phyloP scores from a whole-genome alignment of 2,888 invertebrate species.

The Auanema sp. region DNA sequence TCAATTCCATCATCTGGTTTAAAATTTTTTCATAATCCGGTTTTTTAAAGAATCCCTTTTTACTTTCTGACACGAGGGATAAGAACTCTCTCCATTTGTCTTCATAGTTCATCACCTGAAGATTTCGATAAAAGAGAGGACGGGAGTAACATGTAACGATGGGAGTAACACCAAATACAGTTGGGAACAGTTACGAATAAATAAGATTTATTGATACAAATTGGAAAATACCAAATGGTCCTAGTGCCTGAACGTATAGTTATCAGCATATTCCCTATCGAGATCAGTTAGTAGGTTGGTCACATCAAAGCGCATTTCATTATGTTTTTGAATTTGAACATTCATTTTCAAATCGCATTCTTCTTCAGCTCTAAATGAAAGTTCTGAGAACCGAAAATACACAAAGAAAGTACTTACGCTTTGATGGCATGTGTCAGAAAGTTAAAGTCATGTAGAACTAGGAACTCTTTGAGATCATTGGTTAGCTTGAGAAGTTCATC shows the following conservation, averaged over 20 bases:
- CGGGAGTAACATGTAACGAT: no score
- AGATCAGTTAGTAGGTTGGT: conserved; percentile 44
- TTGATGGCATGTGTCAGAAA: conserved; percentile 91
- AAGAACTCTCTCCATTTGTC: no score
- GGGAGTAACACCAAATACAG: no score
- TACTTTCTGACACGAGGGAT: no score
- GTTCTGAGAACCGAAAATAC: background rate
- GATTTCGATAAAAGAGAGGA: no score
- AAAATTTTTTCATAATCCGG: no score
- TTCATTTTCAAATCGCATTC: conserved; percentile 38
- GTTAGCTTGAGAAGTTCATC: conserved; percentile 95
- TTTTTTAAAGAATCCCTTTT: no score
- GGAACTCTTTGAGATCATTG: conserved; percentile 94
- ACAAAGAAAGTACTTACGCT: conserved; percentile 21
- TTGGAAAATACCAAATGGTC: conserved; percentile 1
- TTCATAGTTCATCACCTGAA: no score
- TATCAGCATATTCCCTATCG: conserved; percentile 40
- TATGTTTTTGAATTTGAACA: conserved; percentile 31
- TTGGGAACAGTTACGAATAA: no score
- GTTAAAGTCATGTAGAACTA: conserved; percentile 95
- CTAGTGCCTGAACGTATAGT: conserved; percentile 31
- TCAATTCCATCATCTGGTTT: no score
- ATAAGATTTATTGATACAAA: background rate
- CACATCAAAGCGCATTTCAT: conserved; percentile 37
- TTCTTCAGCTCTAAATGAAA: conserved; percentile 44